phyloP scores from a whole-genome alignment of 2,888 invertebrate genomes.

The Drosophila dives region DNA sequence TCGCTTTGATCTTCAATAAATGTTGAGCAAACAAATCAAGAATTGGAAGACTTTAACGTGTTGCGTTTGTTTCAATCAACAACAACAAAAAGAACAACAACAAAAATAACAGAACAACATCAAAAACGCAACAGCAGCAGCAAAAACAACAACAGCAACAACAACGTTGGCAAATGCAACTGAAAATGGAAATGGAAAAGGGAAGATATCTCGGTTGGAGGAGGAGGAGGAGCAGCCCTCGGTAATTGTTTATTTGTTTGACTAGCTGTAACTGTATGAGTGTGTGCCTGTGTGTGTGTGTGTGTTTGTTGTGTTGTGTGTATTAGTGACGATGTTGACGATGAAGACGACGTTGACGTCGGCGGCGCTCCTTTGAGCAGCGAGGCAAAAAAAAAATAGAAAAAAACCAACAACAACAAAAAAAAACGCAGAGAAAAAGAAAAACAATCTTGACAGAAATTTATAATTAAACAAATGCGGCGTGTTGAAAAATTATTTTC shows the following conservation, averaged over 20 bases:
- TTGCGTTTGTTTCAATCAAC: slow-evolving; percentile 45
- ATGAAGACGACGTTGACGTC: slow-evolving; percentile 49
- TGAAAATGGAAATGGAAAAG: slow-evolving; percentile 21
- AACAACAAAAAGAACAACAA: slow-evolving; percentile 30
- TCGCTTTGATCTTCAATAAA: slow-evolving; percentile 74
- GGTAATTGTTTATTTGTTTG: slow-evolving; percentile 76
- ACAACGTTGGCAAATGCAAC: slow-evolving; percentile 62
- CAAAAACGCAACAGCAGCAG: slow-evolving; percentile 37
- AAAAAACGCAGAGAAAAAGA: slow-evolving; percentile 2
- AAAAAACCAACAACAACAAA: too few species aligned
- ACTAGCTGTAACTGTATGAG: slow-evolving; percentile 40
- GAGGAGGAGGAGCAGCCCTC: slow-evolving; percentile 30
- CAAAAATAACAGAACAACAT: slow-evolving; percentile 44
- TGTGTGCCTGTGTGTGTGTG: slow-evolving; percentile 1
- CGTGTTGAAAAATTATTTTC: slow-evolving; percentile 73
- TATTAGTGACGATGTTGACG: slow-evolving; percentile 55
- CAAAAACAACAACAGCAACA: slow-evolving; percentile 25
- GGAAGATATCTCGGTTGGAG: slow-evolving; percentile 18
- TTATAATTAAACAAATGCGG: slow-evolving; percentile 79
- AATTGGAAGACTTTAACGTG: slow-evolving; percentile 51
- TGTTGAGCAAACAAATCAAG: slow-evolving; percentile 75
- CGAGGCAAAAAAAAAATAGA: slow-evolving; percentile 14
- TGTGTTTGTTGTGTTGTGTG: slow-evolving; percentile 10
- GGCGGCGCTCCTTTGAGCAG: slow-evolving; percentile 76
- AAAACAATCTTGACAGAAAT: slow-evolving; percentile 75